Conservation (phyloP, 2,888 invertebrate genomes). For the Spodoptera picta region DNA sequence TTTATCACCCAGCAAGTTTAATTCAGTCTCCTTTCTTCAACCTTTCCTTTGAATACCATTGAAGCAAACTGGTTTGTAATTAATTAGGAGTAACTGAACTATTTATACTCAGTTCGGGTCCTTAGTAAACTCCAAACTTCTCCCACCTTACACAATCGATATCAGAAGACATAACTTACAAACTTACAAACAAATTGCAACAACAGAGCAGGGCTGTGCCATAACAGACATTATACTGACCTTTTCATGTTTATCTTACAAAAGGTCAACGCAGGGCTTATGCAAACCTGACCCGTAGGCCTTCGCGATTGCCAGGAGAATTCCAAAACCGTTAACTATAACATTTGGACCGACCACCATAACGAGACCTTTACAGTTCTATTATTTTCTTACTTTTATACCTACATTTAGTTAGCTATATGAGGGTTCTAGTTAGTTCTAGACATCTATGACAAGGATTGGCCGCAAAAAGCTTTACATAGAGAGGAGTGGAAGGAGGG, state of each 20-base stretch:
- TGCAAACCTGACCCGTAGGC: slow-evolving; percentile 73
- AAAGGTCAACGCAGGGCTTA: slow-evolving; percentile 59
- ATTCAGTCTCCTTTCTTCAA: slow-evolving; percentile 8
- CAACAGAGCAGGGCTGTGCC: slow-evolving; percentile 44
- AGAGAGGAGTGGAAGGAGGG: too few species aligned
- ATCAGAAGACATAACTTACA: slow-evolving; percentile 47
- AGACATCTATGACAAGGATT: too few species aligned
- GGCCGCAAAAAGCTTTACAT: too few species aligned
- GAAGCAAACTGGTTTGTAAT: background rate
- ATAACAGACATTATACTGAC: slow-evolving; percentile 54
- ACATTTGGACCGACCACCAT: slow-evolving; percentile 62
- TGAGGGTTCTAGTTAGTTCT: too few species aligned
- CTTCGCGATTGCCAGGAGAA: slow-evolving; percentile 68
- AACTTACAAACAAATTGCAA: slow-evolving; percentile 53
- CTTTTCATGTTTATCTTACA: slow-evolving; percentile 58
- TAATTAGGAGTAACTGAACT: slow-evolving; percentile 4
- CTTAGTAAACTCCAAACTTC: slow-evolving; percentile 8
- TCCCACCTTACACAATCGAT: slow-evolving; percentile 26
- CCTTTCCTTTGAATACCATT: slow-evolving; percentile 9
- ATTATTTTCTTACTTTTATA: slow-evolving; percentile 41
- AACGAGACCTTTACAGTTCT: slow-evolving; percentile 46
- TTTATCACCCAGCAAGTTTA: slow-evolving; percentile 38
- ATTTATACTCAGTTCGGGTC: slow-evolving; percentile 5
- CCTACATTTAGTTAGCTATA: slow-evolving; percentile 17
- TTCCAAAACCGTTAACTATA: slow-evolving; percentile 67